Conservation (phyloP, 2,797 vertebrate species). For the Sebastiscus tertius region DNA sequence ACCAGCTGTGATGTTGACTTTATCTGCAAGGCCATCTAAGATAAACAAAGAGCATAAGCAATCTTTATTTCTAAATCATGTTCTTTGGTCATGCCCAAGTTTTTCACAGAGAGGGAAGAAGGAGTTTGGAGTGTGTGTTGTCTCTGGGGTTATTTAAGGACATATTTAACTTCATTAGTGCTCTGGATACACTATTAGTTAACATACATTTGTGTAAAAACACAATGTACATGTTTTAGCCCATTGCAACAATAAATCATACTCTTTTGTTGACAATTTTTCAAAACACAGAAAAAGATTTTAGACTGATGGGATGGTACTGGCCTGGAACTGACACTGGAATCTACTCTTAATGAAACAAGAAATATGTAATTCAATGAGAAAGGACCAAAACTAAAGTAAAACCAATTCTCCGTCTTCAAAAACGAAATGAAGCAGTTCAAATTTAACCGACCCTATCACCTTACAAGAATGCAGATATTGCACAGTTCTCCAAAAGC, state of each 20-base stretch:
- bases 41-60: conserved; percentile 41
- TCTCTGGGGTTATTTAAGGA: not conserved
- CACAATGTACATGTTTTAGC: not conserved
- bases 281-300: not conserved
- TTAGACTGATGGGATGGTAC: not conserved
- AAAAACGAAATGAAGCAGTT: not conserved
- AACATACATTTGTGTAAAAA: not conserved
- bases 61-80: conserved; percentile 29
- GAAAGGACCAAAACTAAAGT: not conserved
- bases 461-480: not conserved
- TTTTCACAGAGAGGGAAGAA: conserved; percentile 5
- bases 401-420: not conserved
- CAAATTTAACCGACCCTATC: not conserved
- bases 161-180: not conserved
- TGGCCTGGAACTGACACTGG: not conserved
- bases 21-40: conserved; percentile 42
- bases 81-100: conserved; percentile 6
- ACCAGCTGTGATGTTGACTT: conserved; percentile 58
- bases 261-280: not conserved
- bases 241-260: not conserved
- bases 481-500: not conserved
- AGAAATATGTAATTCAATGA: not conserved
- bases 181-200: not conserved
- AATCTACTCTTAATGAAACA: not conserved
- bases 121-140: not conserved